Evolutionary conservation across 2,113 vertebrate species (phyloP), one percentile per base, ranked within the genome.

Genomic region (Condylura cristata): DNA sequence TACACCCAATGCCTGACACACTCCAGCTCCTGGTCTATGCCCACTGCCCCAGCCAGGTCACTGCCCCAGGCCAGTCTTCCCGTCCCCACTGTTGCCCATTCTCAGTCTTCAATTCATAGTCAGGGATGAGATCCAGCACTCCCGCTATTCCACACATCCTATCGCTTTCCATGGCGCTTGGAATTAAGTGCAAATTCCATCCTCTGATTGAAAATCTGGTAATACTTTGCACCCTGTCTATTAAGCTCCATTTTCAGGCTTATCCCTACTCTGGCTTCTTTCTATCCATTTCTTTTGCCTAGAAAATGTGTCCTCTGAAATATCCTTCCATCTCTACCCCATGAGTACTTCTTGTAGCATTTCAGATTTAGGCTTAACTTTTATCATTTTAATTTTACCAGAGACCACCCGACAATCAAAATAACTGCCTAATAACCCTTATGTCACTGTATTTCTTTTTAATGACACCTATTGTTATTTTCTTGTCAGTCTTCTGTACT

Each of bases 301-400:
- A 30, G 3, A 86, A 24, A 6, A 12, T 1, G 5, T 0, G 2
- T 32, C 20, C 12, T 66, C 58, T 51, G 58, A 61, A 72, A 1
- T 13, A 58, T 32, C 24, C 28, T n/a, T 18, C 41, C 16, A 32
- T 41, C 18, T 1, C 16, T 34, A 5, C 24, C 34, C 32, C 58
- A 18, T 13, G n/a, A 68, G 30, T 41, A 60, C 58, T 89, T n/a
- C 22, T 75, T 22, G 28, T 34, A 44, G n/a, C 39, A 68, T 37
- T 75, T 83, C 65, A 46, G 48, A 84, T 13, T 22, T 30, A 39
- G 60, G 34, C 41, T 96, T 72, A 66, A 76, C 66, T 66, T 66
- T 94, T 12, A 82, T 32, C 32, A 53, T 53, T 53, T 53, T 17
- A 53, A 53, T 65, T 32, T 58, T 75, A 2, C 41, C 48, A 56